phyloP scores from a whole-genome alignment of 2,888 invertebrate species.

The Drosophila testacea region DNA sequence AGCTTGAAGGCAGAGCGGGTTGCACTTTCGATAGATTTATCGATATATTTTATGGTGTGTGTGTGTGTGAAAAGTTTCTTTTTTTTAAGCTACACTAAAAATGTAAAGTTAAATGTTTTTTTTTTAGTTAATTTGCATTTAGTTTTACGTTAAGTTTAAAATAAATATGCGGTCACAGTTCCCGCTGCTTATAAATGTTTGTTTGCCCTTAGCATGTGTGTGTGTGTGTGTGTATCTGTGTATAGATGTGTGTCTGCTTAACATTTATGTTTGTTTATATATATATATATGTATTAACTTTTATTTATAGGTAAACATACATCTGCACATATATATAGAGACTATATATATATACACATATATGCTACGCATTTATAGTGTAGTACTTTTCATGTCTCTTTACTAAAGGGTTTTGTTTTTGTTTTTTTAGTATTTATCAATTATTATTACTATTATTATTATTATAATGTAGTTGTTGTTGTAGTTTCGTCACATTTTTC shows the following conservation, averaged over 20 bases:
- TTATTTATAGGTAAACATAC: constrained; percentile 45
- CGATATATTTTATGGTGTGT: constrained; percentile 31
- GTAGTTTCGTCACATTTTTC: constrained; percentile 51
- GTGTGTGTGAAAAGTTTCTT: constrained; percentile 6
- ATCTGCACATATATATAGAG: constrained; percentile 22
- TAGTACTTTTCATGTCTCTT: constrained; percentile 68
- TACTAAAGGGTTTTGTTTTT: constrained; percentile 58
- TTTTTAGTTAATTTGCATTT: constrained; percentile 47
- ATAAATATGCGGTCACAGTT: constrained; percentile 62
- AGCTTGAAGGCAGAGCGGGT: constrained; percentile 25
- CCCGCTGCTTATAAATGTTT: constrained; percentile 54
- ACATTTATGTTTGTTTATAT: constrained; percentile 39
- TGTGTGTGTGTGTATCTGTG: constrained; percentile 34
- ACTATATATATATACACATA: constrained; percentile 26
- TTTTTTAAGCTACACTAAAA: constrained; percentile 53
- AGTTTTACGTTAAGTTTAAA: constrained; percentile 62
- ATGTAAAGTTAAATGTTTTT: constrained; percentile 48
- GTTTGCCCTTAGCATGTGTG: constrained; percentile 27
- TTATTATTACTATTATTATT: constrained; percentile 46
- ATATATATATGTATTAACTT: constrained; percentile 46
- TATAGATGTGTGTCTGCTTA: constrained; percentile 36
- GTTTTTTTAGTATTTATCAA: constrained; percentile 52
- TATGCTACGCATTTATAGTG: constrained; percentile 50
- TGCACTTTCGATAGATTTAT: constrained; percentile 31
- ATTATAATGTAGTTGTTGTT: constrained; percentile 55